A percentile compares a stretch with the other conserved stretches of the same genome.
phyloP scores from a whole-genome alignment of 2,113 vertebrate species.

The Gavia stellata region DNA sequence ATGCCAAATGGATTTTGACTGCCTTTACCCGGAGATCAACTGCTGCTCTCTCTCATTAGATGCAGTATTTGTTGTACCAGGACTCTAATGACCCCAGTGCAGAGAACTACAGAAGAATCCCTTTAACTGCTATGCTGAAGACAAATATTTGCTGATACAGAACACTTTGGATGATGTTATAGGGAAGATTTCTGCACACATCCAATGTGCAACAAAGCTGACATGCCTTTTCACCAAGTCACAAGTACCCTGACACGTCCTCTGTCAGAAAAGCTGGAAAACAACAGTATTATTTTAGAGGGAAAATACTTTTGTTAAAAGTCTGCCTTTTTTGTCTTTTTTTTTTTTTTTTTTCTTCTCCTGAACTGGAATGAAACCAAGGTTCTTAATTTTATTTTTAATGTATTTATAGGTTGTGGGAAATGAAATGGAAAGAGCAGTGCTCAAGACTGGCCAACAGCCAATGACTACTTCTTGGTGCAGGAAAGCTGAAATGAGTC shows the following conservation, averaged over 20 bases:
- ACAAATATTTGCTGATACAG: slow-evolving; percentile 31
- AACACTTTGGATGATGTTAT: background rate
- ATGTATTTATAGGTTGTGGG: slow-evolving; percentile 9
- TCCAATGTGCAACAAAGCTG: background rate
- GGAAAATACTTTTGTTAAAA: background rate
- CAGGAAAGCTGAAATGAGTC: background rate
- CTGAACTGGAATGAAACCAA: background rate
- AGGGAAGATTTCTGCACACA: background rate
- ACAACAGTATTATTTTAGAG: background rate
- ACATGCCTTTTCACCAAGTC: background rate
- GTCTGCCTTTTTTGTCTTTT: background rate
- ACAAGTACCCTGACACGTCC: background rate
- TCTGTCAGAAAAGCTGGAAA: background rate
- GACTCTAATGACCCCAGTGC: background rate
- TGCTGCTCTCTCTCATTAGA: background rate
- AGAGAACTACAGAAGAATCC: background rate
- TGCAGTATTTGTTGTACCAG: slow-evolving; percentile 24
- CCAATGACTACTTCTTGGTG: background rate
- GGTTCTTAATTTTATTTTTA: slow-evolving; percentile 20
- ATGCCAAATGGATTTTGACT: slow-evolving; percentile 31
- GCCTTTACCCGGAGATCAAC: slow-evolving; percentile 11
- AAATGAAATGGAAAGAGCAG: slow-evolving; percentile 7
- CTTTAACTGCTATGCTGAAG: slow-evolving; percentile 1
- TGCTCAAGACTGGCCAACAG: background rate
- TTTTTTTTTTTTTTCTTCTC: no score